Conservation (phyloP, 2,888 invertebrate species). For the Andrena bucephala region DNA sequence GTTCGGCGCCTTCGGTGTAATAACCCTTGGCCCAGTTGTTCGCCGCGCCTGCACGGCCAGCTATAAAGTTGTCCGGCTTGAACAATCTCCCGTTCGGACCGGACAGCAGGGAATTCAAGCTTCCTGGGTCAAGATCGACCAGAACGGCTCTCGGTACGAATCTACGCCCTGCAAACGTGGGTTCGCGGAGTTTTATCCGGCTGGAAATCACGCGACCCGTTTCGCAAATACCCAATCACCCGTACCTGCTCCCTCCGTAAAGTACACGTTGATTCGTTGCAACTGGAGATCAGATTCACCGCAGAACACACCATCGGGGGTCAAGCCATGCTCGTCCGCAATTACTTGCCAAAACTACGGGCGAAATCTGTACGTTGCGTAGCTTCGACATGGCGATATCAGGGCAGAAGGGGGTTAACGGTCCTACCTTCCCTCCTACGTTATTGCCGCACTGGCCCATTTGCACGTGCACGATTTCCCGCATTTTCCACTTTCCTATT, state of each 20-base stretch:
- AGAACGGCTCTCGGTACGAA: slow-evolving; percentile 88
- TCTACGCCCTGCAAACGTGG: slow-evolving; percentile 81
- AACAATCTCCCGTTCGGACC: slow-evolving; percentile 87
- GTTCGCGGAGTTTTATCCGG: background rate
- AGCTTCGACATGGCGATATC: background rate
- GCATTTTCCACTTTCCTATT: slow-evolving; percentile 87
- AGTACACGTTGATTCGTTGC: slow-evolving; percentile 88
- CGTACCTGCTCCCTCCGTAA: slow-evolving; percentile 85
- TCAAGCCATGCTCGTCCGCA: slow-evolving; percentile 89
- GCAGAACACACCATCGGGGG: slow-evolving; percentile 86
- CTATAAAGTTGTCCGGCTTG: slow-evolving; percentile 88
- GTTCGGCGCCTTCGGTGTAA: slow-evolving; percentile 96
- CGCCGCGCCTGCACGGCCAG: slow-evolving; percentile 83
- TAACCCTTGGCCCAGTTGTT: slow-evolving; percentile 90
- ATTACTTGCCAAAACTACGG: slow-evolving; percentile 90
- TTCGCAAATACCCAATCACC: no score
- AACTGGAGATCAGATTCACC: slow-evolving; percentile 87
- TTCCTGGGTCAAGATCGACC: slow-evolving; percentile 88
- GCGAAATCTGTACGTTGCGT: slow-evolving; percentile 1
- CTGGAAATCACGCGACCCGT: no score
- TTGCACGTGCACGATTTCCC: slow-evolving; percentile 93
- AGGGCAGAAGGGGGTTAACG: background rate
- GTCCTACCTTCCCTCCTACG: slow-evolving; percentile 90
- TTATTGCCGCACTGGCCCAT: slow-evolving; percentile 96
- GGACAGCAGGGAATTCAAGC: slow-evolving; percentile 88